Evolutionary conservation across 2,797 vertebrate species (phyloP).

Genomic region (Mus minutoides): DNA sequence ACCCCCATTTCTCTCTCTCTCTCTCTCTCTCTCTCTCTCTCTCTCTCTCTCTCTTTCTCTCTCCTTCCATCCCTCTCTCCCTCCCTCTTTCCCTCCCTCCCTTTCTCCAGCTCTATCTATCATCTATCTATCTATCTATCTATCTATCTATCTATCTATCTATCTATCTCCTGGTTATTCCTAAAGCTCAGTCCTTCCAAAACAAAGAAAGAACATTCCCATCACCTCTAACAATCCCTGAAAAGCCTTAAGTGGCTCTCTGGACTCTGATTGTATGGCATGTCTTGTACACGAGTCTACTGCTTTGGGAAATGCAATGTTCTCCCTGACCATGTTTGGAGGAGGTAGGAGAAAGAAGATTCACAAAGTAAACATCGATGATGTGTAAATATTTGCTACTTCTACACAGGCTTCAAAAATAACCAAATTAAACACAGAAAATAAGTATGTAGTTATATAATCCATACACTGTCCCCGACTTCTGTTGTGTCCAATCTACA

Average conservation of each 20-base stretch:
- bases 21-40: too few relatives aligned
- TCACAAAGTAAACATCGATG: neutral
- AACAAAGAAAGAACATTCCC: neutral
- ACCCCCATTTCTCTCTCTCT: rapidly evolving
- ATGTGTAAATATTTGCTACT: neutral
- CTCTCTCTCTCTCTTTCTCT: too few relatives aligned
- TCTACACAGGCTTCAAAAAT: neutral
- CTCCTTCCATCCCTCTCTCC: too few relatives aligned
- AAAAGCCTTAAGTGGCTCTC: neutral
- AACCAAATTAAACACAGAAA: neutral
- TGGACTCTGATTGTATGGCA: neutral
- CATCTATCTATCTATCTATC: too few relatives aligned
- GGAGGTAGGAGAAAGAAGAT: neutral
- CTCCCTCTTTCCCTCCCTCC: too few relatives aligned
- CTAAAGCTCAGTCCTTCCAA: neutral
- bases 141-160: neutral
- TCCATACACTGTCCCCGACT: neutral
- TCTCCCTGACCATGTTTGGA: neutral
- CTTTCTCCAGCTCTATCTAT: too few relatives aligned
- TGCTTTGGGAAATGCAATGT: neutral
- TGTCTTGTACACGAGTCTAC: neutral
- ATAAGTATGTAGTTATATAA: neutral
- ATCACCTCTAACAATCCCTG: neutral
- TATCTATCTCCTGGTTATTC: neutral
- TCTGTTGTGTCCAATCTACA: neutral